A percentile compares a stretch with the other conserved stretches of the same genome.
Evolutionary conservation across 2,797 vertebrate genomes (phyloP).

Genomic region (Ptychadena robeensis): DNA sequence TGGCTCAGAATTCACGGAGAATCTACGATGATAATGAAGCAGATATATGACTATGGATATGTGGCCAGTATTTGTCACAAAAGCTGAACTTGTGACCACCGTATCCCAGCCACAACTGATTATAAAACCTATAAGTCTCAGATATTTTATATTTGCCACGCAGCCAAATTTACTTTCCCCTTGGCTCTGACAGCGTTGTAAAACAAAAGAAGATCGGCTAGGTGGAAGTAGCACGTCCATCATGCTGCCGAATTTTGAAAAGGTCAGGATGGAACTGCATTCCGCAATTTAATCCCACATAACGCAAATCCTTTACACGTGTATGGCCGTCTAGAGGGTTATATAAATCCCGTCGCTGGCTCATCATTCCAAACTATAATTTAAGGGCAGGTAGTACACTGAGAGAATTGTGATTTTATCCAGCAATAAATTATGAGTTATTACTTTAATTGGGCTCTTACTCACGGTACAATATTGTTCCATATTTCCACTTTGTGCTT

Average conservation of each 20-base stretch:
- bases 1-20: background rate
- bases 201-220: background rate
- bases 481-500: background rate
- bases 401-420: background rate
- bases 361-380: background rate
- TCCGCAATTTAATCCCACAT: constrained; percentile 60
- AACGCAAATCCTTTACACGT: constrained; percentile 49
- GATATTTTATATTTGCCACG: constrained; percentile 7
- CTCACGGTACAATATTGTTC: background rate
- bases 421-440: constrained; percentile 11
- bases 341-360: constrained; percentile 45
- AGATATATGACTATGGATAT: background rate
- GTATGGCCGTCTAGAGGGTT: constrained; percentile 47
- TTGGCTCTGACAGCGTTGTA: background rate
- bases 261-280: constrained; percentile 57
- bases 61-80: background rate
- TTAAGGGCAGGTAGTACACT: constrained; percentile 12
- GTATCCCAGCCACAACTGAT: background rate
- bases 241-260: constrained; percentile 62
- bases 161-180: constrained; percentile 8
- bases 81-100: background rate
- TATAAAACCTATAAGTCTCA: background rate
- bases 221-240: constrained; percentile 56
- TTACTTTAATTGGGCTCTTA: constrained; percentile 13
- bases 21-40: background rate